phyloP scores from a whole-genome alignment of 2,888 invertebrate species.

The Drosophila dives region DNA sequence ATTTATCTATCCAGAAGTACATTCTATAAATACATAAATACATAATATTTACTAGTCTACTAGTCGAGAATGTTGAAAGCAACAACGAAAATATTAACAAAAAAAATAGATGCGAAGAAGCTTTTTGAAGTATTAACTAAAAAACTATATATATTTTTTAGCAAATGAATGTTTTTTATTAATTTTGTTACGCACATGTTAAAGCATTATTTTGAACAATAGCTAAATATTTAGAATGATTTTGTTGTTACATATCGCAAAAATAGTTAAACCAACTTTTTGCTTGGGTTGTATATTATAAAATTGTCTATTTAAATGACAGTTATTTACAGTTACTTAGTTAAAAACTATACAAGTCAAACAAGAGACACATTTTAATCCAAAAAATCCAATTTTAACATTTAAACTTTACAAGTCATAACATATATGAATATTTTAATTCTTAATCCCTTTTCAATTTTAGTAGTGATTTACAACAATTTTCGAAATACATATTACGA shows the following conservation, averaged over 20 bases:
- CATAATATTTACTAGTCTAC: constrained; percentile 9
- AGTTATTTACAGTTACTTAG: constrained; percentile 23
- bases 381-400: constrained; percentile 11
- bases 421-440: constrained; percentile 3
- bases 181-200: constrained; percentile 73
- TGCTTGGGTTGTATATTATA: constrained; percentile 61
- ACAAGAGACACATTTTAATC: constrained; percentile 39
- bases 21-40: constrained; percentile 1
- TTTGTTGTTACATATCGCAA: constrained; percentile 55
- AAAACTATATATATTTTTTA: constrained; percentile 34
- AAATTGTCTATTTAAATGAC: constrained; percentile 23
- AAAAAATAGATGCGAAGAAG: constrained; percentile 17
- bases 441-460: constrained; percentile 36
- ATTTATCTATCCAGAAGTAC: background rate
- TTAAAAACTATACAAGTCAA: constrained; percentile 28
- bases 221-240: constrained; percentile 56
- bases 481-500: constrained; percentile 42
- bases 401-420: constrained; percentile 16
- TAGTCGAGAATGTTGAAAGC: constrained; percentile 36
- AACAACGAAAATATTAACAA: constrained; percentile 62
- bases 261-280: constrained; percentile 49
- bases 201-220: constrained; percentile 69
- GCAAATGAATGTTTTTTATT: constrained; percentile 36
- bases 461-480: constrained; percentile 46
- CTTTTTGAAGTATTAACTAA: constrained; percentile 34